Evolutionary conservation across 2,113 vertebrate species (phyloP), one percentile per base, ranked within the genome.

Genomic region (Aepyceros melampus): DNA sequence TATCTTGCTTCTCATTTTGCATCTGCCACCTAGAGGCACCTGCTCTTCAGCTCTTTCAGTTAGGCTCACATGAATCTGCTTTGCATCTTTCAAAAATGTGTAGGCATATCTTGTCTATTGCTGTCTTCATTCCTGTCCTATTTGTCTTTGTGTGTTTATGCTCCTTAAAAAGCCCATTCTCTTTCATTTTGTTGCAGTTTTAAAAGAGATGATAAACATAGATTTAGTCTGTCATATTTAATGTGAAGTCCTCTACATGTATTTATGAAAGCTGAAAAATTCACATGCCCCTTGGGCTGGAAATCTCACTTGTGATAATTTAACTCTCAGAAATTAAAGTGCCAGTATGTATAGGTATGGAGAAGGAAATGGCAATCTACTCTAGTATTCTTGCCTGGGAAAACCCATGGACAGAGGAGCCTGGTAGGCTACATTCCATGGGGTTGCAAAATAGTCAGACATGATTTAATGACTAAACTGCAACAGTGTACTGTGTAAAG

Each of bases 221-320:
- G 53, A 93, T 91, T 87, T 83, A 86, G 51, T 51, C 21, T 86
- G 7, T 31, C 9, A 81, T 62, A 36, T 95, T 62, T 78, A 97
- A 84, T 79, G 27, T 19, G 36, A 89, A 79, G 40, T 79, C 36
- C 3, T 71, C 58, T 14, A 82, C 31, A 33, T 93, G n/a, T 71
- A 90, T 74, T 93, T 82, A 87, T 87, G 47, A 71, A 87, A 93
- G 58, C 47, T 86, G 17, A 93, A 93, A 90, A 86, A 86, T 93
- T 81, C 58, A 71, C 9, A 64, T 71, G 12, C 27, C 6, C 13
- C n/a, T 95, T 85, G 40, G 51, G 23, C 29, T 86, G 49, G 4
- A 97, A 89, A 93, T 89, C 67, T 97, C 79, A 81, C 47, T 92
- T 87, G 71, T 27, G 58, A 56, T 49, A 62, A 81, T 93, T 71